A percentile compares a stretch with the other conserved stretches of the same genome.
phyloP scores from a whole-genome alignment of 2,113 vertebrate species.

The Recurvirostra avosetta region DNA sequence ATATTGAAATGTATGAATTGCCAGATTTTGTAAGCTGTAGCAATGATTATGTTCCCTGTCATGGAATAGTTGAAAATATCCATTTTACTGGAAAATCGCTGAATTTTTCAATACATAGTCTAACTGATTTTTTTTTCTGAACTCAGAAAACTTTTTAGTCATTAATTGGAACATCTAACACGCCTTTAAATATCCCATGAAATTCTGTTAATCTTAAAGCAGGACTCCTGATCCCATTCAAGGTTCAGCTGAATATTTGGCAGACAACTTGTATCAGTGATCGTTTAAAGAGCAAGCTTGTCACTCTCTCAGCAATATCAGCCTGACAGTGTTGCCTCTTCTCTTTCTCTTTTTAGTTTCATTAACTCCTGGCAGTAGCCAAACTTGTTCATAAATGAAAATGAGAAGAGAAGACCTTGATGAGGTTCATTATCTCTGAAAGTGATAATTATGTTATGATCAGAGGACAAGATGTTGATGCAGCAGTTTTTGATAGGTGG shows the following conservation, averaged over 20 bases:
- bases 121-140: neutral
- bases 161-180: neutral
- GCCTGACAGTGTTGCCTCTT: neutral
- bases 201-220: neutral
- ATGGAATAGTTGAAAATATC: neutral
- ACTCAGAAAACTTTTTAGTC: neutral
- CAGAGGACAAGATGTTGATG: conserved; percentile 46
- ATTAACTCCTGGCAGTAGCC: conserved; percentile 9
- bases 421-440: conserved; percentile 54
- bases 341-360: conserved; percentile 3
- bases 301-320: neutral
- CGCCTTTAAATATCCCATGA: neutral
- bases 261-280: neutral
- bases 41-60: neutral
- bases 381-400: conserved; percentile 36
- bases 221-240: neutral
- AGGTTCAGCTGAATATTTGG: neutral
- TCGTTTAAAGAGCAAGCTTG: neutral
- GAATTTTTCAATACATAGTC: neutral
- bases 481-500: conserved; percentile 48
- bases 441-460: conserved; percentile 48
- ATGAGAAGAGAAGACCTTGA: conserved; percentile 36
- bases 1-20: neutral
- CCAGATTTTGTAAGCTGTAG: neutral
- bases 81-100: neutral